Evolutionary conservation across 2,113 vertebrate species (phyloP).

Genomic region (Clarias gariepinus): DNA sequence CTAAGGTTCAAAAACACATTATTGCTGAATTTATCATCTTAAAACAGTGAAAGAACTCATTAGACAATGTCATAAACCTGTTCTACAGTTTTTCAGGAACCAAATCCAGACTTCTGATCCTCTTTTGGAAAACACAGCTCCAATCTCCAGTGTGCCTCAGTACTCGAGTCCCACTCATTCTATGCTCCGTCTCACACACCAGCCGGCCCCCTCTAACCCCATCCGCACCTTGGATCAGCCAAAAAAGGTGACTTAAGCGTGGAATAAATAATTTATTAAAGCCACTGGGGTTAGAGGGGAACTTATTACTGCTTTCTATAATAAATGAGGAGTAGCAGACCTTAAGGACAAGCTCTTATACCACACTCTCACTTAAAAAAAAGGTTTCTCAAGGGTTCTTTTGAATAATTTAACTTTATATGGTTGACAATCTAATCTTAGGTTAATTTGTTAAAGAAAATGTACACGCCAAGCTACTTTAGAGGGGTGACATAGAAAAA

Average conservation of each 20-base stretch:
- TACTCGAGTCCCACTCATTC: slow-evolving; percentile 38
- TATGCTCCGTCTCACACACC: slow-evolving; percentile 27
- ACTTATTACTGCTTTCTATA: slow-evolving; percentile 1
- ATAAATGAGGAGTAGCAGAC: background rate
- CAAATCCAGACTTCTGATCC: slow-evolving; percentile 56
- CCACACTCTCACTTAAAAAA: background rate
- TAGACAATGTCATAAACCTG: background rate
- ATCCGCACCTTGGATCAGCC: background rate
- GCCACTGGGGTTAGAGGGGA: background rate
- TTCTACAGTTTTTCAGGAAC: slow-evolving; percentile 65
- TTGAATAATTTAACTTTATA: background rate
- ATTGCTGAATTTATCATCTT: background rate
- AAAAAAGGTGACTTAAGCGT: slow-evolving; percentile 18
- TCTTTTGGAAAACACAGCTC: background rate
- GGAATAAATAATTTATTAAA: background rate
- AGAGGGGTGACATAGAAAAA: background rate
- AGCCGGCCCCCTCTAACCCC: slow-evolving; percentile 25
- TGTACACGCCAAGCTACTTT: background rate
- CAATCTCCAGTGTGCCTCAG: slow-evolving; percentile 34
- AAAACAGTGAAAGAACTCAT: background rate
- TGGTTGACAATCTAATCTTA: background rate
- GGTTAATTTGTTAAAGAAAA: background rate
- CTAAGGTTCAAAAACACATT: background rate
- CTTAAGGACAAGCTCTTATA: background rate
- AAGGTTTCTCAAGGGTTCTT: background rate